Percentiles rank a stretch among this genome's conserved stretches.
These are phyloP conservation scores for Athripsodes cinereus DNA, from an alignment of 2,888 invertebrate species.

Conservation along the genomic window DNA sequence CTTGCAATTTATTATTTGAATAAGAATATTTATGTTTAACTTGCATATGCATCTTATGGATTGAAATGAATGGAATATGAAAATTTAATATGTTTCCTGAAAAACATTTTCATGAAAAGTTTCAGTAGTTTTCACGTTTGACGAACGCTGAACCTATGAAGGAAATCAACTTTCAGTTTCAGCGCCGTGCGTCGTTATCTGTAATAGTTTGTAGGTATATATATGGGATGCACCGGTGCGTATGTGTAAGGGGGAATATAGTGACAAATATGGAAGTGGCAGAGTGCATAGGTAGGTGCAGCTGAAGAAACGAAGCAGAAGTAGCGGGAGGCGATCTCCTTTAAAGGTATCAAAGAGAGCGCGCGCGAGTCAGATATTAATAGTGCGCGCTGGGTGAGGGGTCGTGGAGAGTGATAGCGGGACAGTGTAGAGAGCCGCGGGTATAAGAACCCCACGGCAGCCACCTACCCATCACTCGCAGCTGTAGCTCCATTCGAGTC, in stretches of 20 bases:
- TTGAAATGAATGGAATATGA: too few relatives aligned
- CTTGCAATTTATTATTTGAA: too few relatives aligned
- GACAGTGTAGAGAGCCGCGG: constrained; percentile 28
- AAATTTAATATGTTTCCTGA: not conserved
- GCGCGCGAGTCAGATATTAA: constrained; percentile 21
- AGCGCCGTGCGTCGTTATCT: not conserved
- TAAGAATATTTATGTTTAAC: too few relatives aligned
- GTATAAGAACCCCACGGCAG: constrained; percentile 28
- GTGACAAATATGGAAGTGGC: not conserved
- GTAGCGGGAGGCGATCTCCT: constrained; percentile 21
- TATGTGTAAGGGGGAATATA: not conserved
- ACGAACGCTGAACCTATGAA: not conserved
- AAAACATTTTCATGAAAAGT: not conserved
- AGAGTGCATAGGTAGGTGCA: constrained; percentile 3
- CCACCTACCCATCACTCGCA: constrained; percentile 47
- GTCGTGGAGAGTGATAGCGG: constrained; percentile 32
- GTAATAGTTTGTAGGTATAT: not conserved
- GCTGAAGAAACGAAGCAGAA: not conserved
- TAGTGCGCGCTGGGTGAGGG: constrained; percentile 20
- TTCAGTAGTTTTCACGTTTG: not conserved
- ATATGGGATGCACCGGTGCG: not conserved
- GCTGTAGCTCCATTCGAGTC: constrained; percentile 29
- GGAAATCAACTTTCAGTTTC: not conserved
- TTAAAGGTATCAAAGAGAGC: constrained; percentile 26
- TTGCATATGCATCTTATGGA: too few relatives aligned